phyloP scores from a whole-genome alignment of 2,888 invertebrate genomes.

The Noctua janthe region DNA sequence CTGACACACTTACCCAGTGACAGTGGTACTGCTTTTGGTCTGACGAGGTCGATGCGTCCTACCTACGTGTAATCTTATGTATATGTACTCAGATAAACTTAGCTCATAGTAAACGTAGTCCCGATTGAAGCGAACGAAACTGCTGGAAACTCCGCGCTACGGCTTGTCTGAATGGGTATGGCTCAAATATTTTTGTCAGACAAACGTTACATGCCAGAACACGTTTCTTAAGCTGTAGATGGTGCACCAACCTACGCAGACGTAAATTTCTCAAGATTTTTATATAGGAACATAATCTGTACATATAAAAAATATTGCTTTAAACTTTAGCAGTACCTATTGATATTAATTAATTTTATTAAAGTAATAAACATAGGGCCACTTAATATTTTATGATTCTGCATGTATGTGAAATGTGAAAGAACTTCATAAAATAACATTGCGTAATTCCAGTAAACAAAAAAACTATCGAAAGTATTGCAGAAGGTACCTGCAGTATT shows the following conservation, averaged over 20 bases:
- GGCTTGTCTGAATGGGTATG: slow-evolving; percentile 1
- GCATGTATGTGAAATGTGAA: background rate
- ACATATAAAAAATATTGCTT: background rate
- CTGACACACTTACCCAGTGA: slow-evolving; percentile 90
- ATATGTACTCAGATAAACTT: slow-evolving; percentile 61
- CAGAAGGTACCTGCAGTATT: slow-evolving; percentile 5
- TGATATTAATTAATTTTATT: background rate
- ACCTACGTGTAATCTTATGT: slow-evolving; percentile 80
- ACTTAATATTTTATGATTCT: background rate
- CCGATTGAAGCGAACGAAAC: slow-evolving; percentile 32
- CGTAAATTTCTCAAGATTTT: background rate
- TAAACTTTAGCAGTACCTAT: background rate
- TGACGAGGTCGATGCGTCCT: slow-evolving; percentile 89
- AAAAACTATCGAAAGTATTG: slow-evolving; percentile 5
- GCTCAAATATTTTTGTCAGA: slow-evolving; percentile 21
- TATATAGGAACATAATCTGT: background rate
- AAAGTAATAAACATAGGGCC: background rate
- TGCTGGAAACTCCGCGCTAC: slow-evolving; percentile 10
- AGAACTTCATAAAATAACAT: background rate
- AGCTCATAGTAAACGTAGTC: slow-evolving; percentile 50
- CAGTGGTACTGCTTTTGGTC: slow-evolving; percentile 90
- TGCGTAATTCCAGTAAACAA: background rate
- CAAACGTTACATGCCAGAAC: slow-evolving; percentile 1
- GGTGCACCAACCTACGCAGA: background rate
- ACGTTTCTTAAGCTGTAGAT: slow-evolving; percentile 3